phyloP scores from a whole-genome alignment of 2,113 vertebrate genomes.

The Oryzias celebensis region DNA sequence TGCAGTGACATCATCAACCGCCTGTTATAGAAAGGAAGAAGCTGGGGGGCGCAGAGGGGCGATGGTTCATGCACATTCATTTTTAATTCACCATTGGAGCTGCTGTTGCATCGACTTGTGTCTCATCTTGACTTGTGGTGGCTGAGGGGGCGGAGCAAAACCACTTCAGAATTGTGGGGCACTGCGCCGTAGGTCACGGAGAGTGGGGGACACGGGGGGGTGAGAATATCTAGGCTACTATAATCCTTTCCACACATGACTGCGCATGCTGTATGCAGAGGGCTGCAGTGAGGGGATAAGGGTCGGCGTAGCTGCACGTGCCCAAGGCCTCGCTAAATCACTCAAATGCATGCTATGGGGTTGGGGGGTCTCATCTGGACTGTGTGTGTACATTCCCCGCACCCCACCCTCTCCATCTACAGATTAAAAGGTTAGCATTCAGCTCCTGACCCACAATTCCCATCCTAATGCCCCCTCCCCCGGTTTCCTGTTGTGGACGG shows the following conservation, averaged over 20 bases:
- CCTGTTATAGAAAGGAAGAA: slow-evolving; percentile 30
- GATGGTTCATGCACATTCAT: slow-evolving; percentile 57
- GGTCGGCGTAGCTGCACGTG: slow-evolving; percentile 25
- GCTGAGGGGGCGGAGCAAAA: slow-evolving; percentile 10
- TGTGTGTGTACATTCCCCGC: slow-evolving; percentile 5
- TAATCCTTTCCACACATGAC: slow-evolving; percentile 63
- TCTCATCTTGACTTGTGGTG: slow-evolving; percentile 7
- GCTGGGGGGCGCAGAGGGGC: slow-evolving; percentile 14
- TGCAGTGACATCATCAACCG: slow-evolving; percentile 31
- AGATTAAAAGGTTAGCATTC: slow-evolving; percentile 54
- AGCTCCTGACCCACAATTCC: slow-evolving; percentile 62
- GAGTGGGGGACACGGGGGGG: slow-evolving; percentile 21
- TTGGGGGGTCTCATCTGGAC: slow-evolving; percentile 46
- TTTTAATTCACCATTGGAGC: slow-evolving; percentile 62
- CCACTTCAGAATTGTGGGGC: slow-evolving; percentile 17
- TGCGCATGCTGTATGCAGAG: slow-evolving; percentile 45
- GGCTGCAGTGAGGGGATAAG: slow-evolving; percentile 32
- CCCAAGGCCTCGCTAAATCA: slow-evolving; percentile 38
- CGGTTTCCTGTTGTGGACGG: slow-evolving; percentile 47
- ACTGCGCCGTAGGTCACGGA: slow-evolving; percentile 31
- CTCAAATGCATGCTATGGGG: slow-evolving; percentile 28
- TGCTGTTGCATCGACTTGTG: slow-evolving; percentile 34
- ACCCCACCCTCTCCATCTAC: slow-evolving; percentile 36
- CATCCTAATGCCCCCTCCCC: slow-evolving; percentile 18
- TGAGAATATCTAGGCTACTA: slow-evolving; percentile 67